Conservation (phyloP, 2,797 vertebrate genomes). For the Brachymystax lenok region DNA sequence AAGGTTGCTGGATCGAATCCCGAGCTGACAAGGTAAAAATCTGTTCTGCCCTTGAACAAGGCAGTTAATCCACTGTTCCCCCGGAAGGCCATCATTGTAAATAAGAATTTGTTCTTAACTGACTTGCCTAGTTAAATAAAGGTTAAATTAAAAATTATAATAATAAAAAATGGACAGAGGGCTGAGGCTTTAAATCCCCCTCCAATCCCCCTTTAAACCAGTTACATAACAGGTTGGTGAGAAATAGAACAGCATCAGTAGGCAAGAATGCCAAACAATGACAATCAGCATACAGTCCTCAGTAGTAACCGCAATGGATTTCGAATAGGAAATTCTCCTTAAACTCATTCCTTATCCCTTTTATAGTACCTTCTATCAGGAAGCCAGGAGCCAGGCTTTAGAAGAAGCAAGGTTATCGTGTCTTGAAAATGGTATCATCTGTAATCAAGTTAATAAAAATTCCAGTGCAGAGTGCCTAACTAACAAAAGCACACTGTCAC, state of each 20-base stretch:
- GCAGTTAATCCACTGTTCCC: too few relatives aligned
- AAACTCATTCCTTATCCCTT: background rate
- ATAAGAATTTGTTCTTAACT: too few relatives aligned
- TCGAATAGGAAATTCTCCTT: background rate
- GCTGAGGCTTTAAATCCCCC: constrained; percentile 21
- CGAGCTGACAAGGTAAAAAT: too few relatives aligned
- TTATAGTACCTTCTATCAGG: background rate
- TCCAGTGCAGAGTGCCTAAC: background rate
- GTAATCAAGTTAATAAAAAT: background rate
- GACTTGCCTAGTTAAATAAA: too few relatives aligned
- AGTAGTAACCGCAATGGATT: background rate
- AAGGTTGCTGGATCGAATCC: too few relatives aligned
- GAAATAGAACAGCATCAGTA: background rate
- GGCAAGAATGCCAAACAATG: background rate
- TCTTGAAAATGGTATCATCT: background rate
- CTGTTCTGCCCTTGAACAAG: too few relatives aligned
- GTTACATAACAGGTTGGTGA: constrained; percentile 32
- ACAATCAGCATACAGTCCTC: background rate
- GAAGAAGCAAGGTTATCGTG: background rate
- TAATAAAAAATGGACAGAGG: background rate
- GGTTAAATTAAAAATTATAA: too few relatives aligned
- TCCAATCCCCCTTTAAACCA: constrained; percentile 9
- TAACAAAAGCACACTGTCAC: background rate
- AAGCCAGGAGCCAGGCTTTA: background rate
- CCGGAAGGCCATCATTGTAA: too few relatives aligned